Conservation (phyloP, 2,797 vertebrate species). For the Hipposideros larvatus region DNA sequence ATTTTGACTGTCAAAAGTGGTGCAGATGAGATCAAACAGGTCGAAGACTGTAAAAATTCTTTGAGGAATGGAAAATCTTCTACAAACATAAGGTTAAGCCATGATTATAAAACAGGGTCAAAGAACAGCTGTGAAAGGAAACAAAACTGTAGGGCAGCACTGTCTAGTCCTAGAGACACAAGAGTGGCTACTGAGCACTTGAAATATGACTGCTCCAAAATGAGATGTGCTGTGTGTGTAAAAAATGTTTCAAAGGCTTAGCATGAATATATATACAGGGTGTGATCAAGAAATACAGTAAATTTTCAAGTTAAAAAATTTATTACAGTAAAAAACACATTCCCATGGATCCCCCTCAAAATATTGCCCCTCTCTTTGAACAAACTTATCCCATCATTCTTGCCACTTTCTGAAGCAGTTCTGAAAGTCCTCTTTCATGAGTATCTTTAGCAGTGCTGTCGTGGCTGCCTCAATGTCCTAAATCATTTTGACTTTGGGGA, state of each 20-base stretch:
- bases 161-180: neutral
- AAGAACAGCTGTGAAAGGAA: neutral
- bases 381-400: too few species aligned
- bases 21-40: neutral
- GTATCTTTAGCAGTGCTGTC: too few species aligned
- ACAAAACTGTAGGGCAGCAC: fast-evolving
- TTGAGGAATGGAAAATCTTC: neutral
- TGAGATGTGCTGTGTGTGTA: neutral
- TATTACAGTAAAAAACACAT: too few species aligned
- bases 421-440: too few species aligned
- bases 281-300: too few species aligned
- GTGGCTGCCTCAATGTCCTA: too few species aligned
- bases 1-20: neutral
- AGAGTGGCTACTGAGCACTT: neutral
- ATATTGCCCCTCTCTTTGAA: too few species aligned
- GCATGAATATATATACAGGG: too few species aligned
- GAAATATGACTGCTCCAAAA: neutral
- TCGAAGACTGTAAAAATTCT: neutral
- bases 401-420: too few species aligned
- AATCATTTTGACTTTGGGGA: too few species aligned
- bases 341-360: too few species aligned
- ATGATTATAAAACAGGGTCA: neutral
- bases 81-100: neutral
- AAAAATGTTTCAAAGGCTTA: neutral
- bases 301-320: too few species aligned